Conservation (phyloP, 2,113 vertebrate genomes). For the Aramus guarauna region DNA sequence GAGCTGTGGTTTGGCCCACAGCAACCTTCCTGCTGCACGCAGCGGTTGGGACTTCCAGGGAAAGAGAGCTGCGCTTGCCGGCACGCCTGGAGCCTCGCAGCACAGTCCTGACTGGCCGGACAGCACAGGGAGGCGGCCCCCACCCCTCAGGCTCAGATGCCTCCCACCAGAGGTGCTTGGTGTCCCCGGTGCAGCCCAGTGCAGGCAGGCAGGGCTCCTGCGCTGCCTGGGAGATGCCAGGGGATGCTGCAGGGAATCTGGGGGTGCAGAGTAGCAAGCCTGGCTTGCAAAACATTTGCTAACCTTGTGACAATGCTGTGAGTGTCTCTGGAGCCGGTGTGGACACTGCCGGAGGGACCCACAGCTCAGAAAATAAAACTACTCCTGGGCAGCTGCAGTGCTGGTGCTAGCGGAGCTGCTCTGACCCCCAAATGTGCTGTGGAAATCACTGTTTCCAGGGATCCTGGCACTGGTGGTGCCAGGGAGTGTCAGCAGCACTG, state of each 20-base stretch:
- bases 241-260: neutral
- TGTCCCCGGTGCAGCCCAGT: neutral
- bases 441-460: neutral
- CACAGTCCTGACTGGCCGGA: rapidly evolving
- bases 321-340: neutral
- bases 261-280: neutral
- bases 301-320: rapidly evolving
- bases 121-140: rapidly evolving
- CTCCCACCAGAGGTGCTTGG: neutral
- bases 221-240: rapidly evolving
- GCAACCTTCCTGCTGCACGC: neutral
- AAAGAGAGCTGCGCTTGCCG: neutral
- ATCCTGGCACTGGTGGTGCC: neutral
- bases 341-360: rapidly evolving
- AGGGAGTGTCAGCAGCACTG: neutral
- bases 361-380: neutral
- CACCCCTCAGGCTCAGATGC: too few relatives aligned
- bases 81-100: rapidly evolving
- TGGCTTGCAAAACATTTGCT: neutral
- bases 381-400: neutral
- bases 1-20: neutral
- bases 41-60: rapidly evolving
- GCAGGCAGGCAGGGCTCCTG: rapidly evolving
- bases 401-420: neutral
- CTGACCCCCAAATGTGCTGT: rapidly evolving